phyloP scores from a whole-genome alignment of 2,888 invertebrate genomes.

The Mimas tiliae region DNA sequence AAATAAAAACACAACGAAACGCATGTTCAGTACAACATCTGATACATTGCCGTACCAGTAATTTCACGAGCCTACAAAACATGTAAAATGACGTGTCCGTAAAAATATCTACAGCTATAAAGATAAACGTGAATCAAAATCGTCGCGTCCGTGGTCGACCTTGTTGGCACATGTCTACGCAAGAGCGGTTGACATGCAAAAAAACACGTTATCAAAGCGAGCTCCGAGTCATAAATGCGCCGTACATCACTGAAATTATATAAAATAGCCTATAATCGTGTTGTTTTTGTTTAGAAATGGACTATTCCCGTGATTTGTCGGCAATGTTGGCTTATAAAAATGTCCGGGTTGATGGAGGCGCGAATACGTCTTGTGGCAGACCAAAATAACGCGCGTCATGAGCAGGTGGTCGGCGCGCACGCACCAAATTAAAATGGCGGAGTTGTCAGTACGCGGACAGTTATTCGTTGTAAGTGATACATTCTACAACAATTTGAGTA shows the following conservation, averaged over 20 bases:
- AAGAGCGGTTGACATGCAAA: slow-evolving; percentile 64
- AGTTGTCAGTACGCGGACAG: slow-evolving; percentile 60
- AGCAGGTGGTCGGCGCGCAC: slow-evolving; percentile 62
- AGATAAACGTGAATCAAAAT: slow-evolving; percentile 28
- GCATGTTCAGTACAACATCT: background rate
- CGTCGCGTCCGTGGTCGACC: slow-evolving; percentile 37
- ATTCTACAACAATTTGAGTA: slow-evolving; percentile 61
- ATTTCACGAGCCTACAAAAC: slow-evolving; percentile 21
- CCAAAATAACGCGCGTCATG: slow-evolving; percentile 61
- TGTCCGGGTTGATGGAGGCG: slow-evolving; percentile 63
- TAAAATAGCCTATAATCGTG: slow-evolving; percentile 77
- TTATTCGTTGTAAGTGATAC: slow-evolving; percentile 63
- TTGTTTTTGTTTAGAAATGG: slow-evolving; percentile 78
- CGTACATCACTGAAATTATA: slow-evolving; percentile 76
- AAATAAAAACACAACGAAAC: slow-evolving; percentile 4
- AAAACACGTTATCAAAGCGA: slow-evolving; percentile 69
- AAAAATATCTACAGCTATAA: slow-evolving; percentile 40
- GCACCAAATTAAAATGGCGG: slow-evolving; percentile 67
- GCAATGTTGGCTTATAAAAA: slow-evolving; percentile 74
- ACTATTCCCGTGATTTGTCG: slow-evolving; percentile 77
- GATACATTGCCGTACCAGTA: slow-evolving; percentile 9
- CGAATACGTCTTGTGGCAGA: slow-evolving; percentile 66
- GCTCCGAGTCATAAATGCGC: slow-evolving; percentile 59
- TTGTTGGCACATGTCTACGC: slow-evolving; percentile 61
- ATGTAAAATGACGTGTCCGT: slow-evolving; percentile 38